Base-by-base conservation (phyloP, 2,888 invertebrate species). In the Heliconius sara region DNA sequence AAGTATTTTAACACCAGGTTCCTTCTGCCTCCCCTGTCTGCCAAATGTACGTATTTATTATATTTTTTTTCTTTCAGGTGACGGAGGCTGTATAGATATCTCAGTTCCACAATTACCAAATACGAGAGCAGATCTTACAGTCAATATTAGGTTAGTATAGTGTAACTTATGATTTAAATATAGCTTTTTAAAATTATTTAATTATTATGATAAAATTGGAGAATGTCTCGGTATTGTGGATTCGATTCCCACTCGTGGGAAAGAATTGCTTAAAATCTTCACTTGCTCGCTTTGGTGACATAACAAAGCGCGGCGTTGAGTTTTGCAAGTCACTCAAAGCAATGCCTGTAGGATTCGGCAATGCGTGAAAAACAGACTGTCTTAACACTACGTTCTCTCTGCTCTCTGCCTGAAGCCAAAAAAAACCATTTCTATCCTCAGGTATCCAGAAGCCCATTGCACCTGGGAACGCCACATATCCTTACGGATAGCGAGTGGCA, bases 401-500 rank as follows among this genome's bases (percentile, higher is more conserved):
- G 3, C 52, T 22, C 9, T 52, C 19, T 52, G 47, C 47, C 6
- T 52, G 47, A 47, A 52, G 7, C 52, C 2, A 52, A 22, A 22
- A 19, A 34, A 52, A 22, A 22, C 0, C 7, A 39, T n/a, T 6
- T 68, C 5, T 74, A 39, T 47, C n/a, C 47, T 6, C 84, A 94
- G 95, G 71, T 95, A 95, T 80, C 88, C 89, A 52, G 91, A 91
- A 80, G 88, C 87, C 0, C 83, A 87, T 10, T 95, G 95, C 83
- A 83, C 87, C 0, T 95, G 95, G 95, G 90, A 90, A 63, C 88
- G 89, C 0, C 91, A 91, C 0, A 85, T 96, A 2, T 84, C 90
- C 5, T 90, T 96, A 22, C 93, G 96, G 52, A 92, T 96, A n/a
- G 90, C 95, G n/a, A 93, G 95, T 30, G 90, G 92, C 0, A 88